Percentiles rank a stretch among this genome's conserved stretches.
Evolutionary conservation across 2,113 vertebrate species (phyloP).

Genomic region (Cinclus mexicanus): DNA sequence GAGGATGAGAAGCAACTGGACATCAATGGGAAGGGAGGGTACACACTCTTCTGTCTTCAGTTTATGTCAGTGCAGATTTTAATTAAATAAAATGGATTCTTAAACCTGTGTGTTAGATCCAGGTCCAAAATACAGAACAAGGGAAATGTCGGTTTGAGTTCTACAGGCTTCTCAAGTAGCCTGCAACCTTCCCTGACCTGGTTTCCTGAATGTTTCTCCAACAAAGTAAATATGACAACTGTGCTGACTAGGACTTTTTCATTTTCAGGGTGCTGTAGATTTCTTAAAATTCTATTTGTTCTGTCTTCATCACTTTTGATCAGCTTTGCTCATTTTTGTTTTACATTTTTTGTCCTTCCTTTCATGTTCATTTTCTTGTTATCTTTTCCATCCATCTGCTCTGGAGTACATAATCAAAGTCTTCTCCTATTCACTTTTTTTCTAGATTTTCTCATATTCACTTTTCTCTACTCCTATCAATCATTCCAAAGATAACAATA

Average conservation of each 20-base stretch:
- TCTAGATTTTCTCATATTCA: background rate
- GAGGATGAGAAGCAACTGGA: background rate
- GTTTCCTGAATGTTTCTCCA: background rate
- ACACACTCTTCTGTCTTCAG: background rate
- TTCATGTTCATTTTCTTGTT: slow-evolving; percentile 26
- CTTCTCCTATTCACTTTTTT: background rate
- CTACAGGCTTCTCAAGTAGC: background rate
- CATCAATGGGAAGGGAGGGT: background rate
- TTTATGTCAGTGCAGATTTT: background rate
- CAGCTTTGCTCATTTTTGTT: background rate
- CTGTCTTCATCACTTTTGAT: background rate
- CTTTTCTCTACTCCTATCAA: background rate
- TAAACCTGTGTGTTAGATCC: background rate
- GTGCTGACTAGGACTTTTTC: background rate
- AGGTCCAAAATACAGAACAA: background rate
- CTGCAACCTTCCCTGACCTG: background rate
- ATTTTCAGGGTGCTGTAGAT: background rate
- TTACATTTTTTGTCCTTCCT: background rate
- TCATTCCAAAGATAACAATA: background rate
- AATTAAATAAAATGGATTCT: background rate
- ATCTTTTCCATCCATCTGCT: slow-evolving; percentile 46
- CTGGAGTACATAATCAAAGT: slow-evolving; percentile 34
- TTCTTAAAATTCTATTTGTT: slow-evolving; percentile 6
- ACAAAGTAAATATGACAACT: background rate
- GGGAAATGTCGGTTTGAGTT: background rate